Percentiles rank a stretch among this genome's conserved stretches.
phyloP scores from a whole-genome alignment of 2,113 vertebrate species.

The Rhea americana region DNA sequence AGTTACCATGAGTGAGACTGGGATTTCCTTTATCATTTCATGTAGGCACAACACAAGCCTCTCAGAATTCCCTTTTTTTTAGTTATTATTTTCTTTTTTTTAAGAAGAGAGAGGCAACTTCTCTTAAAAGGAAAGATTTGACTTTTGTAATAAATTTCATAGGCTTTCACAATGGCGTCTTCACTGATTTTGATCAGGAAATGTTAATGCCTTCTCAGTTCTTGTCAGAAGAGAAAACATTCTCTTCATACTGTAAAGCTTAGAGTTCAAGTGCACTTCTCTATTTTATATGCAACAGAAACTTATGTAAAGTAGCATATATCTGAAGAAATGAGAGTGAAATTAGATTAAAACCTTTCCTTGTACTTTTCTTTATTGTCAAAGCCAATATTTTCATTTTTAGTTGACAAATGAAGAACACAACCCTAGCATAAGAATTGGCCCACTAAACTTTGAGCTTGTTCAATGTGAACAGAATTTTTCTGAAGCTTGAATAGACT shows the following conservation, averaged over 20 bases:
- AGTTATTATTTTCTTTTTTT: not conserved
- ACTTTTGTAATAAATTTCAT: not conserved
- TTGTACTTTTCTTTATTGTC: not conserved
- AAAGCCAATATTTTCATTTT: not conserved
- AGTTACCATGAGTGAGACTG: not conserved
- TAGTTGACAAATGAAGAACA: not conserved
- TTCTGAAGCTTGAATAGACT: conserved; percentile 10
- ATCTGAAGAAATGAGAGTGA: not conserved
- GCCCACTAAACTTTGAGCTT: not conserved
- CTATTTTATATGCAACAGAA: not conserved
- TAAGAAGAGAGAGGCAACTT: too few species aligned
- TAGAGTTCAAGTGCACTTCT: rapidly evolving
- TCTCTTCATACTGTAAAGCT: not conserved
- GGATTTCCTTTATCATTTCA: not conserved
- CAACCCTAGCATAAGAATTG: not conserved
- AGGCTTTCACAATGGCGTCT: not conserved
- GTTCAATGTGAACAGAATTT: not conserved
- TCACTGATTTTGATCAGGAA: not conserved
- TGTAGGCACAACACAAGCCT: not conserved
- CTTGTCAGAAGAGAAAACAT: not conserved
- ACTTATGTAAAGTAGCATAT: not conserved
- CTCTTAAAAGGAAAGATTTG: not conserved
- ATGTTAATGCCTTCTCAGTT: not conserved
- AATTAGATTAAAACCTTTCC: not conserved
- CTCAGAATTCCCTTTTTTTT: not conserved